Conservation (phyloP, 2,888 invertebrate species). For the Luperina nickerlii region DNA sequence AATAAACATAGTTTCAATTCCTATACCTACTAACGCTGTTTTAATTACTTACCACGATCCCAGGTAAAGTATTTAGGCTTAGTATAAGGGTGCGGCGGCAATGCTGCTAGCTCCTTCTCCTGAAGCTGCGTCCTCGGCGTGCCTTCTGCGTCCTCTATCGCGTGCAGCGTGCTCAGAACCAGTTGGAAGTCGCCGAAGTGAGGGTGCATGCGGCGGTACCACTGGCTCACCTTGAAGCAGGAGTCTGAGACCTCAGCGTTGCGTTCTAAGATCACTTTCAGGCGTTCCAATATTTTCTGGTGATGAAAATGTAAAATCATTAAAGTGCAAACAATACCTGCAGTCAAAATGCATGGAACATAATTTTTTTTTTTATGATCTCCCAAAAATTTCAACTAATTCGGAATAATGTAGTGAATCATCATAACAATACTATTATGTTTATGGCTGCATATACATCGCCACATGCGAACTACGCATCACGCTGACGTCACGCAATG, state of each 20-base stretch:
- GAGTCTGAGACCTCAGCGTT: conserved; percentile 30
- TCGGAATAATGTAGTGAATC: too few relatives aligned
- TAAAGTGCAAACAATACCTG: too few relatives aligned
- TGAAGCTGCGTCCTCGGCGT: conserved; percentile 68
- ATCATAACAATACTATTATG: too few relatives aligned
- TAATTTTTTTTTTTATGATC: too few relatives aligned
- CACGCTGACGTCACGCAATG: too few relatives aligned
- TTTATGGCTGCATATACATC: too few relatives aligned
- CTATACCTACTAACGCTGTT: too few relatives aligned
- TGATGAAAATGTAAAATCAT: background rate
- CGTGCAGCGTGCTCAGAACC: conserved; percentile 75
- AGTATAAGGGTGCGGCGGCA: conserved; percentile 50
- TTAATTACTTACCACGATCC: too few relatives aligned
- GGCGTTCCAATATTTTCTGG: conserved; percentile 75
- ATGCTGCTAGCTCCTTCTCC: conserved; percentile 69
- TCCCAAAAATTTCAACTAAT: too few relatives aligned
- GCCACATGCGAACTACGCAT: too few relatives aligned
- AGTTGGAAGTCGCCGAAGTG: conserved; percentile 82
- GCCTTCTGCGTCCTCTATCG: conserved; percentile 72
- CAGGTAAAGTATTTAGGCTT: background rate
- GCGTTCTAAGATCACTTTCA: conserved; percentile 64
- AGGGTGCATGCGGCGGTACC: conserved; percentile 77
- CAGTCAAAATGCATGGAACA: too few relatives aligned
- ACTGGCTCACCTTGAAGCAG: conserved; percentile 69
- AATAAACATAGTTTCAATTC: too few relatives aligned